These are phyloP conservation scores for Cantharis nigra DNA, from an alignment of 2,888 invertebrate species.

Conservation along the genomic window DNA sequence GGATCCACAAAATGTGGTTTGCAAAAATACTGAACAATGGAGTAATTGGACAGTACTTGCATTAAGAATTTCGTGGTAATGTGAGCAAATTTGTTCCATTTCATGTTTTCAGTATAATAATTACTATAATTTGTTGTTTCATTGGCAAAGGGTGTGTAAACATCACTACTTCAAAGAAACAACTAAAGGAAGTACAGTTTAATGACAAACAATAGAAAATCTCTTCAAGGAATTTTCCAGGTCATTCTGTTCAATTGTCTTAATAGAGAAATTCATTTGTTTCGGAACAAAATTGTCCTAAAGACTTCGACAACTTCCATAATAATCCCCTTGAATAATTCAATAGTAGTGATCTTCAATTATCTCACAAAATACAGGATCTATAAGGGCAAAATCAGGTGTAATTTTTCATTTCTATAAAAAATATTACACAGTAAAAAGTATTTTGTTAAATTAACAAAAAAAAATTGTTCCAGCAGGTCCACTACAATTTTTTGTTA, in stretches of 20 bases:
- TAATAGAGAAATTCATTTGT: background rate
- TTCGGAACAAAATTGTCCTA: background rate
- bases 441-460: too few relatives aligned
- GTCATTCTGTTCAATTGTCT: background rate
- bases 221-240: too few relatives aligned
- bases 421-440: too few relatives aligned
- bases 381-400: too few relatives aligned
- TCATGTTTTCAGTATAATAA: background rate
- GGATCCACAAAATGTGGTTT: background rate
- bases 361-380: background rate
- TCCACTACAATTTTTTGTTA: too few relatives aligned
- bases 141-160: background rate
- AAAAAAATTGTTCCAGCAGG: too few relatives aligned
- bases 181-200: background rate
- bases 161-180: background rate
- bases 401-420: too few relatives aligned
- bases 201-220: too few relatives aligned
- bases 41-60: background rate
- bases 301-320: too few relatives aligned
- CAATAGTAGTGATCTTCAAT: background rate
- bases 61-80: background rate
- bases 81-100: background rate
- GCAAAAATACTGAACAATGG: background rate
- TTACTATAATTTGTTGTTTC: background rate
- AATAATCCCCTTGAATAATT: too few relatives aligned